Conservation (phyloP, 2,797 vertebrate species). For the Tinamus major region DNA sequence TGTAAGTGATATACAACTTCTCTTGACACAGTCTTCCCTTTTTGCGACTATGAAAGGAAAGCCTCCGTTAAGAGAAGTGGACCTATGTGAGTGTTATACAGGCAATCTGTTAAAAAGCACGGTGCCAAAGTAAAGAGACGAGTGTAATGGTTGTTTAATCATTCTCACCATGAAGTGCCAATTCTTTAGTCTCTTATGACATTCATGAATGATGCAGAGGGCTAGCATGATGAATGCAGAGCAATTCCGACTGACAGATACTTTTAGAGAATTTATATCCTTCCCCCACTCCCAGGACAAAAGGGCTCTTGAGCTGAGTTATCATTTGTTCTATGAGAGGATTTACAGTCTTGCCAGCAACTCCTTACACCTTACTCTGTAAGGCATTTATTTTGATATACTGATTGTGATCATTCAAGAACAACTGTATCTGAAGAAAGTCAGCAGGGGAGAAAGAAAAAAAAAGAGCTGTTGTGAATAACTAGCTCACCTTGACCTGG, state of each 20-base stretch:
- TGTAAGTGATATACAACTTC: not conserved
- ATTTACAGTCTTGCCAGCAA: constrained; percentile 79
- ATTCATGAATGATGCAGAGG: constrained; percentile 81
- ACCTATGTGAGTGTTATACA: not conserved
- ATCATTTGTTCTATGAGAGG: constrained; percentile 75
- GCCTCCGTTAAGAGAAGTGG: not conserved
- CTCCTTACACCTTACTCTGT: constrained; percentile 75
- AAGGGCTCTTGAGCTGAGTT: constrained; percentile 77
- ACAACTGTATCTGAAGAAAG: constrained; percentile 75
- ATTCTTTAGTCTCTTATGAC: constrained; percentile 79
- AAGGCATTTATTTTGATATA: constrained; percentile 80
- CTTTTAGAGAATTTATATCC: constrained; percentile 79
- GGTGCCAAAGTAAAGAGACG: constrained; percentile 60
- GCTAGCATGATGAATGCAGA: constrained; percentile 75
- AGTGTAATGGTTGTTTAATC: constrained; percentile 78
- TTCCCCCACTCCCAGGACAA: constrained; percentile 65
- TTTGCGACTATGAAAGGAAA: not conserved
- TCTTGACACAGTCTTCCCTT: not conserved
- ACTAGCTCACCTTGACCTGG: constrained; percentile 45
- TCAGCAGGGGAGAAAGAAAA: not conserved
- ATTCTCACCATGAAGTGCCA: constrained; percentile 75
- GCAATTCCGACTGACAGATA: constrained; percentile 75
- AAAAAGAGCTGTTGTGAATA: constrained; percentile 5
- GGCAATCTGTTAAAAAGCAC: constrained; percentile 52
- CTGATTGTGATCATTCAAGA: constrained; percentile 74